These are phyloP conservation scores for Frankliniella intonsa DNA, from an alignment of 2,888 invertebrate genomes.

Conservation along the genomic window DNA sequence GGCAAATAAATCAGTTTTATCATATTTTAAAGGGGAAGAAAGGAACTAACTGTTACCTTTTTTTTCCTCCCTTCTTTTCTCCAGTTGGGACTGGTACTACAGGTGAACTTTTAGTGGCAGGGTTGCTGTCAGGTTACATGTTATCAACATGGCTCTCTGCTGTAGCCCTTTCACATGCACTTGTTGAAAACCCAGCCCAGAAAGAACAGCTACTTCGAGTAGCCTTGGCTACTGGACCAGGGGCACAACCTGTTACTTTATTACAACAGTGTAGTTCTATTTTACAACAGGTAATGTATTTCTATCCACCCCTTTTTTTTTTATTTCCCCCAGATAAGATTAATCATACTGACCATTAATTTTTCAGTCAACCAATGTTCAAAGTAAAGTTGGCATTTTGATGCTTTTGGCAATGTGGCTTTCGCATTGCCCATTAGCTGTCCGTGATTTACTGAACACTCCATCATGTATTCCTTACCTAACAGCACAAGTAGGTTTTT, in stretches of 20 bases:
- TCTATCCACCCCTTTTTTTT: constrained; percentile 25
- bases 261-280: constrained; percentile 82
- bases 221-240: constrained; percentile 77
- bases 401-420: constrained; percentile 89
- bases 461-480: constrained; percentile 80
- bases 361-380: constrained; percentile 62
- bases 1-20: background rate
- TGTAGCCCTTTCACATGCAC: constrained; percentile 82
- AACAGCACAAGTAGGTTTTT: constrained; percentile 54
- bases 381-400: constrained; percentile 81
- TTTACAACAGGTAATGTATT: constrained; percentile 63
- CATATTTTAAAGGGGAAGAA: background rate
- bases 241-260: constrained; percentile 80
- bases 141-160: constrained; percentile 95
- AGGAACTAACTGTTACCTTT: background rate
- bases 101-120: constrained; percentile 89
- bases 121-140: constrained; percentile 81
- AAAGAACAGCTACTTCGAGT: constrained; percentile 91
- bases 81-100: constrained; percentile 47
- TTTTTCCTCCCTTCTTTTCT: constrained; percentile 2
- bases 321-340: background rate
- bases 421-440: constrained; percentile 75
- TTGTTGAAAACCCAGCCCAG: constrained; percentile 77
- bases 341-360: constrained; percentile 32
- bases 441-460: constrained; percentile 72